phyloP scores from a whole-genome alignment of 2,113 vertebrate genomes.

The Pachycephala philippinensis region DNA sequence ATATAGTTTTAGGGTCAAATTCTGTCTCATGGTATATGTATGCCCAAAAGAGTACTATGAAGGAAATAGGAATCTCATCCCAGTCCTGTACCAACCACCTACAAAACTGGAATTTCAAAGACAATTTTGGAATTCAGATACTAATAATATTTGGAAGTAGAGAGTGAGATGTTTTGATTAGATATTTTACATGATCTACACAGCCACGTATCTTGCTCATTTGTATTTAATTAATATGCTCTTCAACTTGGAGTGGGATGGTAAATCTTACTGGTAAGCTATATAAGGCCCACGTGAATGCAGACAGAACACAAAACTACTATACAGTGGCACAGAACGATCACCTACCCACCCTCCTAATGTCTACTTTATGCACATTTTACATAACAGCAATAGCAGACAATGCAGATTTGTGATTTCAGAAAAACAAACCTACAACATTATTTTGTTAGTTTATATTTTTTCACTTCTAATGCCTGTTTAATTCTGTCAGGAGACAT shows the following conservation, averaged over 20 bases:
- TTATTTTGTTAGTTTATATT: neutral
- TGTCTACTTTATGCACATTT: neutral
- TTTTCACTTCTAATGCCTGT: neutral
- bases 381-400: neutral
- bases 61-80: neutral
- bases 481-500: neutral
- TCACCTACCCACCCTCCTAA: neutral
- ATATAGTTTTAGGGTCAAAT: neutral
- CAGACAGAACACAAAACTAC: neutral
- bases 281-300: neutral
- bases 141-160: neutral
- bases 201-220: neutral
- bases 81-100: neutral
- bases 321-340: fast-evolving
- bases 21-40: neutral
- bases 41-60: neutral
- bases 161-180: neutral
- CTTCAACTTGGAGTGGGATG: neutral
- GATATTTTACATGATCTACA: neutral
- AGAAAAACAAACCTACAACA: neutral
- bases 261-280: neutral
- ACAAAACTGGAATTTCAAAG: neutral
- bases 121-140: neutral
- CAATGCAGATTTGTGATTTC: neutral
- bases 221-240: neutral